Evolutionary conservation across 2,113 vertebrate genomes (phyloP), one percentile per base, ranked within the genome.

Genomic region (Myxocyprinus asiaticus): DNA sequence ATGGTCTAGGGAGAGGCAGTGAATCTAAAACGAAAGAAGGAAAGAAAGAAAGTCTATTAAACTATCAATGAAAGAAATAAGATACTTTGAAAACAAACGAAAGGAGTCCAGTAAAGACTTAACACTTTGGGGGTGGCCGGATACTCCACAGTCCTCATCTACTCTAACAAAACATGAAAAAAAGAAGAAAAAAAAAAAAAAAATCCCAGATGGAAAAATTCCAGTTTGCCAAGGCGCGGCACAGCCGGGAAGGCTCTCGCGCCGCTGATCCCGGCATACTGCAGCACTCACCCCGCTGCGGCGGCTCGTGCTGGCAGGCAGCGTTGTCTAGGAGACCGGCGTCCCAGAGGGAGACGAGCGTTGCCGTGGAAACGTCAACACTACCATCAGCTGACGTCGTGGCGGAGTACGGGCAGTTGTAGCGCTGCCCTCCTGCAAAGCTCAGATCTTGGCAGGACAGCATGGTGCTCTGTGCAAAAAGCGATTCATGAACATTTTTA

Each of bases 281-380:
- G 50, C 47, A 48, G n/a, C 33, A 86, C 85, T 91, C 86, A 92
- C 91, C 87, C 75, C 87, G 90, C 69, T 84, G 73, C 50, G 70
- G 81, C 5, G 88, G 78, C 84, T 90, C 90, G 82, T 85, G 90
- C 86, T 86, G 89, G 88, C 79, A 83, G 79, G 82, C 86, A 79
- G 82, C 58, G 85, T 86, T 61, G 91, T 93, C 91, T 80, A 85
- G 87, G 89, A 91, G 91, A 93, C 90, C 93, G 84, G 85, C 77
- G 83, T 90, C 72, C 95, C 95, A 95, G 85, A 91, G 85, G 69
- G 95, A 92, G 77, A 94, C 92, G 92, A 94, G 91, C 67, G 95
- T 97, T 86, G 96, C 95, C 94, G 90, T 95, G 95, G 95, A 93
- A 93, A 96, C 93, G 72, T 91, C 94, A 92, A 94, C 91, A 92